phyloP scores from a whole-genome alignment of 2,113 vertebrate genomes.

The Apteryx mantelli region DNA sequence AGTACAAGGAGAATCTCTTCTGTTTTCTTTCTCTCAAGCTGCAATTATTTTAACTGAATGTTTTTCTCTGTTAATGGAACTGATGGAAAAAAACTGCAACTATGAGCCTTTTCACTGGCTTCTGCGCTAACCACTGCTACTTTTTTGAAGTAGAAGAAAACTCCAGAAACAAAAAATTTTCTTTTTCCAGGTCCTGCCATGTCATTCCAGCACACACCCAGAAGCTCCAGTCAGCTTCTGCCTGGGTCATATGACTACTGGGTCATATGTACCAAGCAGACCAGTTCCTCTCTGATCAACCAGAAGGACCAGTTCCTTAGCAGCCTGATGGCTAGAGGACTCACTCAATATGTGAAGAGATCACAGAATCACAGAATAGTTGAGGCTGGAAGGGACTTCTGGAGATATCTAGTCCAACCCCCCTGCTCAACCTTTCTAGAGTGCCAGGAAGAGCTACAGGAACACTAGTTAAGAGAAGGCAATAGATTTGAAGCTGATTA shows the following conservation, averaged over 20 bases:
- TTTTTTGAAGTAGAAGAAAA: neutral
- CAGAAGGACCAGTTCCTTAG: neutral
- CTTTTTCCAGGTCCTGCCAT: neutral
- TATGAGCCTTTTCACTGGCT: neutral
- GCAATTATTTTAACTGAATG: neutral
- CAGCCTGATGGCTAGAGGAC: neutral
- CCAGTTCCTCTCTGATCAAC: neutral
- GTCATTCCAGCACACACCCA: neutral
- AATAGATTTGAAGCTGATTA: neutral
- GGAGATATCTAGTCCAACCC: too few species aligned
- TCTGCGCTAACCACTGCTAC: neutral
- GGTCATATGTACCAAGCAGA: neutral
- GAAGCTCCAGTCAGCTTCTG: neutral
- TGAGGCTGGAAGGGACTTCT: too few species aligned
- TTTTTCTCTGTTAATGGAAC: neutral
- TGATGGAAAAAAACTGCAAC: neutral
- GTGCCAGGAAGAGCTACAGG: neutral
- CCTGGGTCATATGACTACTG: accelerated
- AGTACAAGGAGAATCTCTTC: neutral
- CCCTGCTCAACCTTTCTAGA: neutral
- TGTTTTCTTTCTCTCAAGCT: neutral
- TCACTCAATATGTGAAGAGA: neutral
- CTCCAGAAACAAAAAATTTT: neutral
- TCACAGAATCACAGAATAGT: too few species aligned
- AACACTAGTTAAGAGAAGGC: neutral